Evolutionary conservation across 2,797 vertebrate species (phyloP).

Genomic region (Eleutherodactylus coqui): DNA sequence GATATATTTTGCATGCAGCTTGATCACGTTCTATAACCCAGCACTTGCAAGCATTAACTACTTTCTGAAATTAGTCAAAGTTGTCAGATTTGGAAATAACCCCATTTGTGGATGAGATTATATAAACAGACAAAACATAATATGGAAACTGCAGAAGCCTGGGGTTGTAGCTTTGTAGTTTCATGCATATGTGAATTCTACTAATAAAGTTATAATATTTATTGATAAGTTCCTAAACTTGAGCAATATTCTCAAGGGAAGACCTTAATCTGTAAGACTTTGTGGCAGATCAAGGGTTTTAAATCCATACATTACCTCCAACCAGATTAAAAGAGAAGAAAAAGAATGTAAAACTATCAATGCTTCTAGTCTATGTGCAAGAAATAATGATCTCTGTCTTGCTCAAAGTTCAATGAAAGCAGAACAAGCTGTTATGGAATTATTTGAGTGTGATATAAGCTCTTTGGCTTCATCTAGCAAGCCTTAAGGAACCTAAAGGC

Average conservation of each 20-base stretch:
- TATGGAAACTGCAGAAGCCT: not conserved
- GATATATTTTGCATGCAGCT: too few relatives aligned
- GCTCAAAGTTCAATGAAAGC: slow-evolving; percentile 18
- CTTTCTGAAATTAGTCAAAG: too few relatives aligned
- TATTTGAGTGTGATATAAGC: slow-evolving; percentile 47
- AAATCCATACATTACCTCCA: not conserved
- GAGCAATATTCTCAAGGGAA: not conserved
- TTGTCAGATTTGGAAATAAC: not conserved
- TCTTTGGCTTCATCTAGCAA: slow-evolving; percentile 30
- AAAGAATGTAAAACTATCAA: not conserved
- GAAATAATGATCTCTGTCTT: slow-evolving; percentile 10
- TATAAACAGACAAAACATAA: not conserved
- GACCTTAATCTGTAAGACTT: not conserved
- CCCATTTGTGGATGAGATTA: not conserved
- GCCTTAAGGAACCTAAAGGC: slow-evolving; percentile 50
- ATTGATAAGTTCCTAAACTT: not conserved
- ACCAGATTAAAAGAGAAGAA: too few relatives aligned
- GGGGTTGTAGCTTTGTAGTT: not conserved
- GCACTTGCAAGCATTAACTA: too few relatives aligned
- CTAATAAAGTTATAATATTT: not conserved
- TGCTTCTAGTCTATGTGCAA: slow-evolving; percentile 12
- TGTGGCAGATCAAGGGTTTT: not conserved
- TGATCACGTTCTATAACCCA: too few relatives aligned
- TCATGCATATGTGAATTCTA: not conserved
- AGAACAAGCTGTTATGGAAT: slow-evolving; percentile 41